A percentile compares a stretch with the other conserved stretches of the same genome.
phyloP scores from a whole-genome alignment of 2,113 vertebrate species.

The Cyanistes caeruleus region DNA sequence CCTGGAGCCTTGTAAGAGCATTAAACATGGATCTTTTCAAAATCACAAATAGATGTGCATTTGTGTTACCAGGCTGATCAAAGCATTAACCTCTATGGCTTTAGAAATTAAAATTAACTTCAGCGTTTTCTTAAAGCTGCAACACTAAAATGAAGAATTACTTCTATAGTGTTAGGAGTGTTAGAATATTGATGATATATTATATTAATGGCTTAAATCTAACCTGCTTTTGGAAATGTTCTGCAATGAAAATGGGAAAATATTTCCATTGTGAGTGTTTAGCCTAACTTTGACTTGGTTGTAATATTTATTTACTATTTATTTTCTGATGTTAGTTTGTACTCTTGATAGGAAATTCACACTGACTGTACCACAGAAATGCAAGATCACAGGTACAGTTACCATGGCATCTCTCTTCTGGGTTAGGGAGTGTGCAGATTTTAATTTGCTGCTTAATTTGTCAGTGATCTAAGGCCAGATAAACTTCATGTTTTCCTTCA shows the following conservation, averaged over 20 bases:
- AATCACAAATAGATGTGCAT: background rate
- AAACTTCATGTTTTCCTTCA: rapidly evolving
- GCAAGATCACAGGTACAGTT: background rate
- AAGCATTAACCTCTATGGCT: background rate
- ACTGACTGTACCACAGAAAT: background rate
- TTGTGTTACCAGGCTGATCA: background rate
- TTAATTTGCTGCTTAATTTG: background rate
- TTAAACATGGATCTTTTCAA: background rate
- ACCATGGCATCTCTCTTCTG: background rate
- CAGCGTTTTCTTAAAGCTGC: background rate
- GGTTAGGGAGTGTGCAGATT: background rate
- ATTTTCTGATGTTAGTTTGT: background rate
- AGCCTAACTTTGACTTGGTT: background rate
- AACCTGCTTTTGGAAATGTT: background rate
- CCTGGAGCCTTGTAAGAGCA: background rate
- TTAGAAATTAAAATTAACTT: constrained; percentile 8
- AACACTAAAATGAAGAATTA: background rate
- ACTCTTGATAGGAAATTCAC: background rate
- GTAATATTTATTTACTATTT: background rate
- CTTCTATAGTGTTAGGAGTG: background rate
- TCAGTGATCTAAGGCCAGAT: background rate
- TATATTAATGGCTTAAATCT: background rate
- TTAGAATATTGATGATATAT: background rate
- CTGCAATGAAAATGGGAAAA: background rate
- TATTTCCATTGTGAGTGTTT: background rate